Percentiles rank a stretch among this genome's conserved stretches.
Conservation (phyloP, 1,140 invertebrate species). For the Bombus soroeensis region DNA sequence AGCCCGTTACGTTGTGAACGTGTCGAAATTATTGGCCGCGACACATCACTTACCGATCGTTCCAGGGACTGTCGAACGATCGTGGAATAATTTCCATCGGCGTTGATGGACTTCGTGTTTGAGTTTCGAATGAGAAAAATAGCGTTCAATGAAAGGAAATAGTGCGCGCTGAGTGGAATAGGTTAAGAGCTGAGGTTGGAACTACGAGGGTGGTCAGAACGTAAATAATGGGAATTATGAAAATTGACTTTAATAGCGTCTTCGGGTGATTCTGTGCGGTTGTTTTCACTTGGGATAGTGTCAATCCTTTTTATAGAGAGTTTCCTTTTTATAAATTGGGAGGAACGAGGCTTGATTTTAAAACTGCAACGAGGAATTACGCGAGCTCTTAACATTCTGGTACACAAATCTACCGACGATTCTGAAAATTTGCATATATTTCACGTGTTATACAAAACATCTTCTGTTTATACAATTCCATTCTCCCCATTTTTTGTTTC, state of each 20-base stretch:
- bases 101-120: background rate
- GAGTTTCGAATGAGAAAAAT: constrained; percentile 1
- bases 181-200: background rate
- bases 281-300: background rate
- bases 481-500: no score
- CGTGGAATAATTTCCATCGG: constrained; percentile 3
- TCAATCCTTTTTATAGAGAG: background rate
- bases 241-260: background rate
- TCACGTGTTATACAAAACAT: no score
- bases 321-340: background rate
- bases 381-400: background rate
- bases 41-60: background rate
- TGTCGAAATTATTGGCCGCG: constrained; percentile 30
- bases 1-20: constrained; percentile 45
- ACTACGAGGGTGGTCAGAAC: background rate
- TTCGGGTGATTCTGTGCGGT: background rate
- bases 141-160: background rate
- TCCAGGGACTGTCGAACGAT: background rate
- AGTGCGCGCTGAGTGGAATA: background rate
- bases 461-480: background rate
- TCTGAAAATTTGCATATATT: no score
- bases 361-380: no score
- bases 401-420: no score
- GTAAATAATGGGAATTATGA: constrained; percentile 12
- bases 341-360: background rate